Evolutionary conservation across 2,888 invertebrate species (phyloP).

Genomic region (Deilephila elpenor): DNA sequence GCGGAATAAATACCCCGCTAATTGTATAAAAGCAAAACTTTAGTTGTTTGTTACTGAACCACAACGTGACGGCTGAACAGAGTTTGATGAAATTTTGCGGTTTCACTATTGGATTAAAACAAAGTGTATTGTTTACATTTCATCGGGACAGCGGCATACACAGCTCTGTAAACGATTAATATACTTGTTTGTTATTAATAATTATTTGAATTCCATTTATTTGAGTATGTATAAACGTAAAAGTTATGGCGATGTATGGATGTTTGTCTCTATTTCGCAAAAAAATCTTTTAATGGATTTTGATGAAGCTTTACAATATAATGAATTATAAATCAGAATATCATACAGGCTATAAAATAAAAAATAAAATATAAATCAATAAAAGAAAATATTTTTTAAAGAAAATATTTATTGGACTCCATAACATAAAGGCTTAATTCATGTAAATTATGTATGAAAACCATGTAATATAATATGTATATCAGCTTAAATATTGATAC

Average conservation of each 20-base stretch:
- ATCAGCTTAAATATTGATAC: slow-evolving; percentile 3
- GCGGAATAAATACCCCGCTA: not conserved
- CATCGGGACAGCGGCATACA: not conserved
- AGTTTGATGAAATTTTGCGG: not conserved
- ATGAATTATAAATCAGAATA: not conserved
- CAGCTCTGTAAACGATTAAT: not conserved
- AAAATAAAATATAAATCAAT: too few species aligned
- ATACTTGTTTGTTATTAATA: not conserved
- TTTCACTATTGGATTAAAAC: not conserved
- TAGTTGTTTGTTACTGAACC: not conserved
- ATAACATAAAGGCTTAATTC: not conserved
- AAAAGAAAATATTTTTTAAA: too few species aligned
- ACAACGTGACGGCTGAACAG: slow-evolving; percentile 6
- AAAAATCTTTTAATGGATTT: too few species aligned
- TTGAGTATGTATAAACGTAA: not conserved
- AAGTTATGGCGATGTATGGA: too few species aligned
- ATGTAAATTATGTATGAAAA: slow-evolving; percentile 1
- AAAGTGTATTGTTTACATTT: not conserved
- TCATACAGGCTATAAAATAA: not conserved
- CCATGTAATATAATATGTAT: not conserved
- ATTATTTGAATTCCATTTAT: not conserved
- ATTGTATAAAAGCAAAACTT: not conserved
- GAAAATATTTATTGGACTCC: too few species aligned
- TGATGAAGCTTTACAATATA: too few species aligned
- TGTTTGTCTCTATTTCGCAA: too few species aligned